phyloP scores from a whole-genome alignment of 2,113 vertebrate species.

The Numida meleagris region DNA sequence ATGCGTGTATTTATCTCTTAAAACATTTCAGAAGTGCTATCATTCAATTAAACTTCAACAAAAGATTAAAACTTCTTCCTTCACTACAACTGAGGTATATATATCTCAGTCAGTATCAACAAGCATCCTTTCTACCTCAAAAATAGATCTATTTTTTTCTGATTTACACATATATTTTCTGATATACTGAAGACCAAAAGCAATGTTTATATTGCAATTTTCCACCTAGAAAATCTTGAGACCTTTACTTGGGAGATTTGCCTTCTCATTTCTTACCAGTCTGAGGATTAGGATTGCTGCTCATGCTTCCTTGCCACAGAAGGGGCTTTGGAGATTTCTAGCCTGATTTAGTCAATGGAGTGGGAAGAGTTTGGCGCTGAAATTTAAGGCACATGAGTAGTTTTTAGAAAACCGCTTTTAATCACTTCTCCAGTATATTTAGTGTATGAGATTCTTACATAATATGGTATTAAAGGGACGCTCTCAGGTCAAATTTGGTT shows the following conservation, averaged over 20 bases:
- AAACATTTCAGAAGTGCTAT: neutral
- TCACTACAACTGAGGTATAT: neutral
- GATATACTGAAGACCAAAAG: neutral
- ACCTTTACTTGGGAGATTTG: neutral
- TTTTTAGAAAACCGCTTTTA: conserved; percentile 60
- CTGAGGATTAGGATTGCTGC: conserved; percentile 47
- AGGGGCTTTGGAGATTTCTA: conserved; percentile 66
- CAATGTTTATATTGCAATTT: neutral
- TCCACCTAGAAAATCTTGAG: neutral
- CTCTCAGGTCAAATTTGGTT: conserved; percentile 20
- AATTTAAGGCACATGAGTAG: conserved; percentile 64
- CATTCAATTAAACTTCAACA: neutral
- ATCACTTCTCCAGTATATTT: conserved; percentile 40
- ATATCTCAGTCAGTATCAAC: rapidly evolving
- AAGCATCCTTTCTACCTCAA: neutral
- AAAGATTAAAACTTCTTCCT: neutral
- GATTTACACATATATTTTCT: neutral
- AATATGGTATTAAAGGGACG: conserved; percentile 50
- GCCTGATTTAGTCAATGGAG: conserved; percentile 46
- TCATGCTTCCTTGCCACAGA: conserved; percentile 19
- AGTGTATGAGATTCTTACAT: conserved; percentile 50
- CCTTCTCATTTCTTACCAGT: neutral
- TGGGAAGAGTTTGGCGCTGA: conserved; percentile 39
- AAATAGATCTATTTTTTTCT: neutral
- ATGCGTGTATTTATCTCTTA: rapidly evolving